phyloP scores from a whole-genome alignment of 2,888 invertebrate species.

The Eretmocerus hayati region DNA sequence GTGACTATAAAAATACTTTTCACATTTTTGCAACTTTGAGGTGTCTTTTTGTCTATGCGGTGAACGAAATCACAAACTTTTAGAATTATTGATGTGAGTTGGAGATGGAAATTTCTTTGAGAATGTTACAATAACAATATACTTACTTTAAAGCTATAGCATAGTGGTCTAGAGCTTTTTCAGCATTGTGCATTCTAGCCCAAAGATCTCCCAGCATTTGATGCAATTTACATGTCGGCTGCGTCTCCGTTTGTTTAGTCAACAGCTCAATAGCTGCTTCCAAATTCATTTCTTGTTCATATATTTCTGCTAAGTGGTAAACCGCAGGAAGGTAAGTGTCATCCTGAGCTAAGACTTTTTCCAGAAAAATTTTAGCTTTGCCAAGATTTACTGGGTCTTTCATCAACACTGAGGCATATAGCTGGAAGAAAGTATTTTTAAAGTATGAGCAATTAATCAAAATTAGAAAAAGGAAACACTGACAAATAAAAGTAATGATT shows the following conservation, averaged over 20 bases:
- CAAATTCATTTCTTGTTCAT: conserved; percentile 58
- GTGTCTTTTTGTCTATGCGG: too few species aligned
- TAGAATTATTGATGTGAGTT: too few species aligned
- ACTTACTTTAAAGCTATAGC: conserved; percentile 58
- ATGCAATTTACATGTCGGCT: conserved; percentile 59
- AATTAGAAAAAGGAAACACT: background rate
- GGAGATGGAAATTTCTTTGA: too few species aligned
- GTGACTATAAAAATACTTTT: too few species aligned
- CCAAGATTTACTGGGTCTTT: conserved; percentile 57
- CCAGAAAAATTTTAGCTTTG: conserved; percentile 63
- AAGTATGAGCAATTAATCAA: conserved; percentile 1
- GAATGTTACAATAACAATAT: background rate
- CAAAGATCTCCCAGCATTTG: conserved; percentile 61
- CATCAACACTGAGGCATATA: conserved; percentile 67
- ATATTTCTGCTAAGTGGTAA: conserved; percentile 63
- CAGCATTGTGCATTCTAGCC: conserved; percentile 56
- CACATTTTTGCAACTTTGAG: too few species aligned
- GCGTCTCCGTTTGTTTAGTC: conserved; percentile 57
- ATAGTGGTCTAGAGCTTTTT: conserved; percentile 64
- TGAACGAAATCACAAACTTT: too few species aligned
- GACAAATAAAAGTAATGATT: background rate
- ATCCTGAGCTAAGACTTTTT: conserved; percentile 67
- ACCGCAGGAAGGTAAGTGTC: conserved; percentile 67
- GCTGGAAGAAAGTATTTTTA: conserved; percentile 50
- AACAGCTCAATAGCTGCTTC: conserved; percentile 64